phyloP scores from a whole-genome alignment of 2,797 vertebrate genomes.

The Pristis pectinata region DNA sequence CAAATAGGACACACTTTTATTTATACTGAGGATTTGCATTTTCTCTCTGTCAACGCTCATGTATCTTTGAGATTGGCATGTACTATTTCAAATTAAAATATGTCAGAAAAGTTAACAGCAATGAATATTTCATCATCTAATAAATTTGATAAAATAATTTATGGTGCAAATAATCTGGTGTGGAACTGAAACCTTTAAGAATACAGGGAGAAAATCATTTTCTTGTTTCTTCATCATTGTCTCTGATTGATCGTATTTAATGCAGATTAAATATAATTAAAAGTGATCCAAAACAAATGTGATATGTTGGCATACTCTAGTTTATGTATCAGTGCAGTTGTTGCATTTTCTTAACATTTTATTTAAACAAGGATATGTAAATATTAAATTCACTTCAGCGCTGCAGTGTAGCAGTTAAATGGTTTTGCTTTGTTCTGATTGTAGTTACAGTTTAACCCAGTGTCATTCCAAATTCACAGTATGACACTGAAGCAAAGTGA shows the following conservation, averaged over 20 bases:
- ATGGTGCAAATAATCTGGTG: not conserved
- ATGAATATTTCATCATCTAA: not conserved
- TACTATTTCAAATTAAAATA: not conserved
- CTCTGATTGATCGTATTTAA: not conserved
- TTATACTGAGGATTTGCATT: not conserved
- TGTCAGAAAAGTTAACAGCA: not conserved
- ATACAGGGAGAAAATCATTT: not conserved
- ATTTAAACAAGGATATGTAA: not conserved
- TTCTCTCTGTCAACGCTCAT: not conserved
- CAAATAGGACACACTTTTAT: not conserved
- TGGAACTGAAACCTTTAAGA: not conserved
- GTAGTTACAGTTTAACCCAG: not conserved
- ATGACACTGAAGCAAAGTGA: not conserved
- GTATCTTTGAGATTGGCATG: not conserved
- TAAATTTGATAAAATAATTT: not conserved
- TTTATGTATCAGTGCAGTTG: not conserved
- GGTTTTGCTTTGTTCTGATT: not conserved
- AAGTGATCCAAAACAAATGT: not conserved
- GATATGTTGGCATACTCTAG: not conserved
- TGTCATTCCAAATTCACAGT: not conserved
- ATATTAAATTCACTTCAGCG: not conserved
- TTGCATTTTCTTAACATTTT: not conserved
- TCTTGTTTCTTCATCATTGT: not conserved
- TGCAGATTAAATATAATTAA: not conserved
- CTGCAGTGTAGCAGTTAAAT: not conserved